Evolutionary conservation across 2,888 invertebrate species (phyloP).

Genomic region (Panzeria rudis): DNA sequence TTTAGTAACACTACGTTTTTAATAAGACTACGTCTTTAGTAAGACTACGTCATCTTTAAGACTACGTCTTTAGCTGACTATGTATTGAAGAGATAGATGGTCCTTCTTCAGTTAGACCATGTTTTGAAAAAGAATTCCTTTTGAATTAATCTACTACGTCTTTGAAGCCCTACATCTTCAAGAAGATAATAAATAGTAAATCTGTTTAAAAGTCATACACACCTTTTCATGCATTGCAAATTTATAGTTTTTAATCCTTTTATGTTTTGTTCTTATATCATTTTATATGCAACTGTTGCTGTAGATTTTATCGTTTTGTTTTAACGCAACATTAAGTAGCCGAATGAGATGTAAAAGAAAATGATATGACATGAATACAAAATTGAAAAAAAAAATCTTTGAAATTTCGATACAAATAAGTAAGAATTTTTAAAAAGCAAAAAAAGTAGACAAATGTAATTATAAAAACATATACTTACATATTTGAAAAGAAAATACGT

Average conservation of each 20-base stretch:
- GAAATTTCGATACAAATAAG: constrained; percentile 19
- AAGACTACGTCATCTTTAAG: constrained; percentile 2
- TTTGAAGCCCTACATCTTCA: background rate
- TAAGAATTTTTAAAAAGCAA: constrained; percentile 8
- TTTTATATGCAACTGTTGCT: constrained; percentile 52
- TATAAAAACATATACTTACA: background rate
- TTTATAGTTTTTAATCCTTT: constrained; percentile 15
- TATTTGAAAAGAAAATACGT: background rate
- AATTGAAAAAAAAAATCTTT: background rate
- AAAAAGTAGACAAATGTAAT: background rate
- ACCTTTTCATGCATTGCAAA: background rate
- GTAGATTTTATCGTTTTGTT: constrained; percentile 71
- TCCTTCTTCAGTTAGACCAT: background rate
- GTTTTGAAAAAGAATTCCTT: background rate
- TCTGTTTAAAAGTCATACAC: background rate
- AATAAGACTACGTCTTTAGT: background rate
- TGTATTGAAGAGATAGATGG: no score
- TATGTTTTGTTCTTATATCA: constrained; percentile 1
- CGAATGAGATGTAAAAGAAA: constrained; percentile 82
- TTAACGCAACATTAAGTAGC: constrained; percentile 82
- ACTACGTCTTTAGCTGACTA: constrained; percentile 15
- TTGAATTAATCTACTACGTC: background rate
- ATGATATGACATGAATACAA: constrained; percentile 71
- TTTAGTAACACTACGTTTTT: background rate
- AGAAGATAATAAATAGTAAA: background rate